Percentiles rank a stretch among this genome's conserved stretches.
Evolutionary conservation across 2,113 vertebrate species (phyloP).

Genomic region (Neotoma lepida): DNA sequence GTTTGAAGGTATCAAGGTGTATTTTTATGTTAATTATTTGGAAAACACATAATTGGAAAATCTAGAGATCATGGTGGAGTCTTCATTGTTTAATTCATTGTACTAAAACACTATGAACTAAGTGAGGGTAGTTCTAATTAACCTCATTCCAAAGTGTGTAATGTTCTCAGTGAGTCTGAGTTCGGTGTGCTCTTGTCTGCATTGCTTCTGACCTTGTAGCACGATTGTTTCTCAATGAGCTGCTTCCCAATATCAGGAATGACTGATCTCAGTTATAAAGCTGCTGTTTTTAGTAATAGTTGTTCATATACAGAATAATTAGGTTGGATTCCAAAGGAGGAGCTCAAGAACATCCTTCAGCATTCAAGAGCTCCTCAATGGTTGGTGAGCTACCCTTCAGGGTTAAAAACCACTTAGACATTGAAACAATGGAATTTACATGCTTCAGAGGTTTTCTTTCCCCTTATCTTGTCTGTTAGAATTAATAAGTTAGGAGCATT

Average conservation of each 20-base stretch:
- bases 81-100: constrained; percentile 45
- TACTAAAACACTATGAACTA: neutral
- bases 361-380: constrained; percentile 62
- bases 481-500: constrained; percentile 83
- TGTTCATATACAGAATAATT: constrained; percentile 57
- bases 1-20: neutral
- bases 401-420: constrained; percentile 74
- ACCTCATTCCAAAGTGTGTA: constrained; percentile 12
- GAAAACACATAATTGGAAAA: neutral
- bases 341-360: constrained; percentile 43
- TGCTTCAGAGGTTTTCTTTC: constrained; percentile 83
- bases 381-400: constrained; percentile 59
- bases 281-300: neutral
- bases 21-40: neutral
- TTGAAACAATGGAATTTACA: constrained; percentile 83
- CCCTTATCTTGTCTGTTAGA: constrained; percentile 83
- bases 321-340: constrained; percentile 47
- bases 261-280: constrained; percentile 28
- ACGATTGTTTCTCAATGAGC: neutral
- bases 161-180: neutral
- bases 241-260: neutral
- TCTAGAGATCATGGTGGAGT: neutral
- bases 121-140: neutral
- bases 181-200: neutral
- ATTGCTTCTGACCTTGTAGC: constrained; percentile 3